Base-by-base conservation (phyloP, 2,797 vertebrate species). In the Oceanodroma leucorhoa region DNA sequence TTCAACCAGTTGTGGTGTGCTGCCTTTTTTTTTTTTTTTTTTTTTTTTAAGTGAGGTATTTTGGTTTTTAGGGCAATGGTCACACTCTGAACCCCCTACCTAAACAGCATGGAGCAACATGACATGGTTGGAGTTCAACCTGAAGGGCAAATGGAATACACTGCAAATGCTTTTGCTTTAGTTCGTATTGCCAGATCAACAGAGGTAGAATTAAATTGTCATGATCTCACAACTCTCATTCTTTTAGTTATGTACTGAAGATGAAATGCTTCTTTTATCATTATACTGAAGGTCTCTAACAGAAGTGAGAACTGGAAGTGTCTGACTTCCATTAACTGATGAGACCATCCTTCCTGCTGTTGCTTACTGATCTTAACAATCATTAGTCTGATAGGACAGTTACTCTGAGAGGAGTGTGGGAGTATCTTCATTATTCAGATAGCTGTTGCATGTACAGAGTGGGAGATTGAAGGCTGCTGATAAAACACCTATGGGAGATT, bases 41-140 rank as follows among this genome's bases (percentile, higher is more conserved):
- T 11, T 40, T 41, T 23, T 15, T 65, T 46, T 27, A 10, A 38
- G 14, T 14, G 15, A 41, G 38, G 2, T 20, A 7, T 51, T 58
- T 77, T 43, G 5, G 2, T 5, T 27, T 79, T 57, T 26, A 38
- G 57, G 17, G 41, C 40, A 48, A 1, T 65, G 65, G 18, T 48
- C 26, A 17, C 0, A 2, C 12, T 55, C 18, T 43, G 36, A 40
- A 67, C 2, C 13, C 21, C 1, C 8, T 62, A 53, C 51, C 69
- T 36, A 17, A 71, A 6, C 18, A 64, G 22, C 41, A 1, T 3
- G 60, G 71, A 65, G 50, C 13, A 43, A 3, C 9, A 4, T 21
- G 30, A 71, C 10, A 3, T 26, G 10, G 20, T 36, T 1, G 1
- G 76, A 20, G 18, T n/a, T 50, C 3, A n/a, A 2, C 3, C 5